phyloP scores from a whole-genome alignment of 2,888 invertebrate genomes.

The Venusia cambrica region DNA sequence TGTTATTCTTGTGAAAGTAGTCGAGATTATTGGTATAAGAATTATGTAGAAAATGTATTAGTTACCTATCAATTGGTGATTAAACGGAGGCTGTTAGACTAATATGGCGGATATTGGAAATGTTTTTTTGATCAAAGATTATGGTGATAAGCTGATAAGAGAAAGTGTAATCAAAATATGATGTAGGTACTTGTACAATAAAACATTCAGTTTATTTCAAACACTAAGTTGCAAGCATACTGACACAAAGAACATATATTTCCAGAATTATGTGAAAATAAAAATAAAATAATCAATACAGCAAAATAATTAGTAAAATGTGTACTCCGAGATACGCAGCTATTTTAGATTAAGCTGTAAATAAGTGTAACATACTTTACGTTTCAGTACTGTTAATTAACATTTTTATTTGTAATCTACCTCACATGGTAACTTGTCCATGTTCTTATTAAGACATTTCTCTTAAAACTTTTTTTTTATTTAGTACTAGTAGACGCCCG shows the following conservation, averaged over 20 bases:
- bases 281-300: too few species aligned
- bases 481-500: too few species aligned
- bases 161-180: too few species aligned
- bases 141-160: too few species aligned
- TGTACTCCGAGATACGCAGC: conserved; percentile 42
- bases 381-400: conserved; percentile 25
- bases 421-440: conserved; percentile 47
- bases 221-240: too few species aligned
- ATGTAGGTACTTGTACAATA: too few species aligned
- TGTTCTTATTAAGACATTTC: conserved; percentile 22
- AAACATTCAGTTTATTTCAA: too few species aligned
- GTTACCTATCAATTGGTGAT: conserved; percentile 15
- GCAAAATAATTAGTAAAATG: too few species aligned
- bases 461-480: not conserved
- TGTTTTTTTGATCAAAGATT: too few species aligned
- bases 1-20: conserved; percentile 1
- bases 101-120: conserved; percentile 7
- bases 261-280: too few species aligned
- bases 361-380: conserved; percentile 13
- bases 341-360: conserved; percentile 18
- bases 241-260: too few species aligned
- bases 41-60: conserved; percentile 6
- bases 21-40: conserved; percentile 14
- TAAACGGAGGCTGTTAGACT: conserved; percentile 18
- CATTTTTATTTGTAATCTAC: conserved; percentile 48